Evolutionary conservation across 2,888 invertebrate species (phyloP).

Genomic region (Drosophila subsilvestris): DNA sequence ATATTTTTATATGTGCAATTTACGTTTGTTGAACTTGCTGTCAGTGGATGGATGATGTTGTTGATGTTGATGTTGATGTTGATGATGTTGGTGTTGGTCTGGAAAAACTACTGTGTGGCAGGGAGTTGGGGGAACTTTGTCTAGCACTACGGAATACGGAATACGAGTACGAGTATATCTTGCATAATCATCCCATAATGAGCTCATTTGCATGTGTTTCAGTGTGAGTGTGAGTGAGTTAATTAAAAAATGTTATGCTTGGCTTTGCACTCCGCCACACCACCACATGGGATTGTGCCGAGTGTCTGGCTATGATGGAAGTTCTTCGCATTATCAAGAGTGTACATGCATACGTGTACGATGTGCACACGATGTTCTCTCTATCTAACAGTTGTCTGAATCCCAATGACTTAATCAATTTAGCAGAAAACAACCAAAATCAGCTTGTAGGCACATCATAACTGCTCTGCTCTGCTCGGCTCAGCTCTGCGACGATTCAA

Average conservation of each 20-base stretch:
- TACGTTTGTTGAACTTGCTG: conserved; percentile 57
- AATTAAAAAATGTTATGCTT: conserved; percentile 44
- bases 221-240: conserved; percentile 32
- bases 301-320: background rate
- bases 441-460: conserved; percentile 33
- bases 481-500: conserved; percentile 15
- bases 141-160: background rate
- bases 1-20: conserved; percentile 32
- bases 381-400: conserved; percentile 4
- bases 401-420: conserved; percentile 31
- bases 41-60: conserved; percentile 9
- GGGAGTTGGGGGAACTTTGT: conserved; percentile 29
- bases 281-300: background rate
- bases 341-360: conserved; percentile 2
- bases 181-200: conserved; percentile 70
- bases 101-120: conserved; percentile 39
- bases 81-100: conserved; percentile 39
- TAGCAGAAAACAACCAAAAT: conserved; percentile 36
- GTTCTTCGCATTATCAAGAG: background rate
- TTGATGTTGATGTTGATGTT: background rate
- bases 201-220: conserved; percentile 64
- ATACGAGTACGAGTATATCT: conserved; percentile 25
- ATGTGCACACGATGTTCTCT: background rate
- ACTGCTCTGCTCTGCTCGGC: conserved; percentile 11
- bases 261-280: conserved; percentile 5